Evolutionary conservation across 35 echinoderm and acorn worm genomes (phyloP), one percentile per base, ranked within the genome.

Genomic region (Amphiura filiformis): DNA sequence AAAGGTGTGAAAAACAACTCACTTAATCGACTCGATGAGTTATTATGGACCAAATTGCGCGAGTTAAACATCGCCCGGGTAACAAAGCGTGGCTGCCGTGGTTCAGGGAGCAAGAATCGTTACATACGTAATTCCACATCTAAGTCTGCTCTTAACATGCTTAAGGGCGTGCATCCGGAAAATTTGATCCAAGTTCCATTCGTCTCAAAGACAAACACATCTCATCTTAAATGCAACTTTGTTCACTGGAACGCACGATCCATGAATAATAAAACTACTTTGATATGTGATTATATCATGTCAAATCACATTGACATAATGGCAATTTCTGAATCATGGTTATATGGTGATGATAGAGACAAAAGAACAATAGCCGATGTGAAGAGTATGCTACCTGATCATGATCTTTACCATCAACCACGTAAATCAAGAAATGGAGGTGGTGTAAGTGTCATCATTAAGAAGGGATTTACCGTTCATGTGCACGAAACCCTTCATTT

Each of bases 171-270:
- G 61, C 15, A n/a, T 70, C 61, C 61, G 3, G 28, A 70, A 2
- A 70, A 70, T 70, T 70, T 70, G 26, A 30, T 70, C 61, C 61
- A n/a, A 15, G 28, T 70, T 26, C n/a, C 61, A 18, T 70, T 18
- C 26, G 26, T 30, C 26, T 70, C 61, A 70, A 70, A 30, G 4
- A 70, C 11, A 2, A 70, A 30, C 17, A 15, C 15, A 26, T 70
- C 61, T 70, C 61, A 70, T 70, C 61, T 70, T 11, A 70, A 70
- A 70, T 70, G 61, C 61, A 70, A 70, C 61, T 70, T 70, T 70
- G 15, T 30, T 1, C 2, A 13, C 1, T 70, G 61, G 61, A 70
- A 70, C 26, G 61, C 61, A 70, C 61, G 26, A 30, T 70, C 61
- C 15, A 70, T 70, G 4, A 70, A 70, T 30, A 70, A 70, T 30